These are phyloP conservation scores for Cisticola juncidis DNA, from an alignment of 2,113 vertebrate species.

Conservation along the genomic window DNA sequence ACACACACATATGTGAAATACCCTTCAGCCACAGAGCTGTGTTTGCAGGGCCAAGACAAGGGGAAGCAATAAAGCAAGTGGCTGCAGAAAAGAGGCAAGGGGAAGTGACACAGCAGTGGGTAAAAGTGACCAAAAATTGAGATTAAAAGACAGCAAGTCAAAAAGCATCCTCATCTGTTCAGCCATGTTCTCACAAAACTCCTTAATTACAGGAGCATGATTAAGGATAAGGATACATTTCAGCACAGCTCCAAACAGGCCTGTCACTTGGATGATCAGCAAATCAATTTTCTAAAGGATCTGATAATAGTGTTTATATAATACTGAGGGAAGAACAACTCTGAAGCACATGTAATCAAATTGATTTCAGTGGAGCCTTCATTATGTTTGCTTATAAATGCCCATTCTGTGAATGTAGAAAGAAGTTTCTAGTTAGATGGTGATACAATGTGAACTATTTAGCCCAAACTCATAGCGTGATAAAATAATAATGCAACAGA, in stretches of 20 bases:
- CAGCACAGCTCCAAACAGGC: background rate
- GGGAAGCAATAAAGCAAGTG: background rate
- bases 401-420: background rate
- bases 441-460: background rate
- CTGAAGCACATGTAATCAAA: background rate
- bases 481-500: slow-evolving; percentile 19
- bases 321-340: background rate
- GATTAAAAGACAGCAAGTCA: background rate
- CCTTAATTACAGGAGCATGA: background rate
- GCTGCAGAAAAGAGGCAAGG: background rate
- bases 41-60: background rate
- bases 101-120: fast-evolving
- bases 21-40: background rate
- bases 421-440: background rate
- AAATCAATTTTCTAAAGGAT: slow-evolving; percentile 11
- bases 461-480: background rate
- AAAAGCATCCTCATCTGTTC: background rate
- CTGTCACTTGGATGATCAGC: background rate
- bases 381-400: background rate
- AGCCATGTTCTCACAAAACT: background rate
- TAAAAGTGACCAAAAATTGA: background rate
- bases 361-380: background rate
- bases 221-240: background rate
- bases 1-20: fast-evolving
- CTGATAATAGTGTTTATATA: background rate